Evolutionary conservation across 1,140 invertebrate species (phyloP).

Genomic region (Helicoverpa zea): DNA sequence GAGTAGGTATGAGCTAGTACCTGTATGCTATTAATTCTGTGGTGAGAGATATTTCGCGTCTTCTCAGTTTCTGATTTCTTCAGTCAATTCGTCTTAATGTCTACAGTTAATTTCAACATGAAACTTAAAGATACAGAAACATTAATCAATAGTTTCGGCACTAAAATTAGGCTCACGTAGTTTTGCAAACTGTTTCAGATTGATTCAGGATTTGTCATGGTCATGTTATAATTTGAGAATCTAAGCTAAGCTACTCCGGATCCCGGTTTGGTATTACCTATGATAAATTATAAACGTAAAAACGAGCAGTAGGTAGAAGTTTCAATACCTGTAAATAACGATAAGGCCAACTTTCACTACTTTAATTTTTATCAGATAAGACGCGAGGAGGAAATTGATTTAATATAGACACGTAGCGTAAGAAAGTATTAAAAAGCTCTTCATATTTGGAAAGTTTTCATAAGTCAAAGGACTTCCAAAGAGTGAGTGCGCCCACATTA

Average conservation of each 20-base stretch:
- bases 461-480: slow-evolving; percentile 7
- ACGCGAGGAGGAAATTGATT: neutral
- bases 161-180: neutral
- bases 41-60: no score
- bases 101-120: neutral
- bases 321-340: neutral
- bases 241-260: neutral
- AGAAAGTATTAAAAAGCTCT: slow-evolving; percentile 38
- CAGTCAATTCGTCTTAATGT: no score
- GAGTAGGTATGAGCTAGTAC: no score
- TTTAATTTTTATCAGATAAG: neutral
- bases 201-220: neutral
- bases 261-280: neutral
- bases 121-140: neutral
- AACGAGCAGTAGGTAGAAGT: neutral
- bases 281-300: neutral
- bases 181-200: slow-evolving; percentile 6
- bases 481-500: slow-evolving; percentile 31
- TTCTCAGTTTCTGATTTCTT: no score
- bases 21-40: no score
- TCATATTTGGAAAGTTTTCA: neutral
- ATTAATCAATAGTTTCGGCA: neutral
- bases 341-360: neutral
- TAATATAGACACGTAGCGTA: neutral
- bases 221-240: neutral